Evolutionary conservation across 1,140 invertebrate genomes (phyloP).

Genomic region (Drosophila bocki): DNA sequence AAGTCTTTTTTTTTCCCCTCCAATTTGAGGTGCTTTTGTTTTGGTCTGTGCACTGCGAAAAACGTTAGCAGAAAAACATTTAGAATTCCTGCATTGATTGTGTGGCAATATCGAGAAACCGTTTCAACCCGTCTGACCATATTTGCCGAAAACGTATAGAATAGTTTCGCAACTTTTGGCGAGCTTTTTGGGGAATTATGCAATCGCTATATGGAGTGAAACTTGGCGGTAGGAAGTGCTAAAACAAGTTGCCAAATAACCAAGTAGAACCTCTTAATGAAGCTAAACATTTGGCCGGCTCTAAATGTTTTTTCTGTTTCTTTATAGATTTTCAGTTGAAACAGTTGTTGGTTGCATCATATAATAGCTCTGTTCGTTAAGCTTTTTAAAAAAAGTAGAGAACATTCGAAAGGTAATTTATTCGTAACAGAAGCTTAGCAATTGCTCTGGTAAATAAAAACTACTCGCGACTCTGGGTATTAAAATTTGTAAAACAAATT

Average conservation of each 20-base stretch:
- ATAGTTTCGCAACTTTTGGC: constrained; percentile 35
- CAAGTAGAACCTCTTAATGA: constrained; percentile 42
- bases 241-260: constrained; percentile 42
- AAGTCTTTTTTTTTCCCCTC: background rate
- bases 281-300: constrained; percentile 26
- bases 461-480: background rate
- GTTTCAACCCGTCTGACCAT: constrained; percentile 19
- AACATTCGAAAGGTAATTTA: constrained; percentile 13
- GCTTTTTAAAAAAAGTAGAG: constrained; percentile 1
- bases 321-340: constrained; percentile 3
- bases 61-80: background rate
- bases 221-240: constrained; percentile 41
- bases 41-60: constrained; percentile 34
- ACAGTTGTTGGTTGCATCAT: constrained; percentile 36
- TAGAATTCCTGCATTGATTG: constrained; percentile 20
- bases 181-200: constrained; percentile 32
- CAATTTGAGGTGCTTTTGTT: constrained; percentile 20
- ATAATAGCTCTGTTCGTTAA: background rate
- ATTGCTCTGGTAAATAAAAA: constrained; percentile 22
- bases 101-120: constrained; percentile 19
- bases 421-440: constrained; percentile 17
- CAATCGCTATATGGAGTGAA: constrained; percentile 35
- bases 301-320: background rate
- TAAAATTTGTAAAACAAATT: constrained; percentile 17
- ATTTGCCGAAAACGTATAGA: constrained; percentile 17